A percentile compares a stretch with the other conserved stretches of the same genome.
Conservation (phyloP, 2,113 vertebrate species). For the Thryonomys swinderianus region DNA sequence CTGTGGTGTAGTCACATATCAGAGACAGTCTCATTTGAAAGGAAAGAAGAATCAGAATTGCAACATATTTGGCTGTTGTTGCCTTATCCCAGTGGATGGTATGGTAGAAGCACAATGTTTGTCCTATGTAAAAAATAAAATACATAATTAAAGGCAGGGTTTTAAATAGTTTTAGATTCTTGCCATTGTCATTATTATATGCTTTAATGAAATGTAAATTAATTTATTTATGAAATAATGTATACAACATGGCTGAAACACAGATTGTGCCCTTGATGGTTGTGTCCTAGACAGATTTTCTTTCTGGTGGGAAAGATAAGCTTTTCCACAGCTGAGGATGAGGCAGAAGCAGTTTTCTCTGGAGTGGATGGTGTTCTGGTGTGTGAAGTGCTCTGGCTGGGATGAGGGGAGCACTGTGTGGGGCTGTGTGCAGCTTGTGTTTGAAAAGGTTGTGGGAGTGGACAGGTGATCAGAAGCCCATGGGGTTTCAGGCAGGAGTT, state of each 20-base stretch:
- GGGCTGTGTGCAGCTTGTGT: constrained; percentile 20
- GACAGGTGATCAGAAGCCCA: constrained; percentile 60
- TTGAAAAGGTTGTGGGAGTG: constrained; percentile 57
- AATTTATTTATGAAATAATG: constrained; percentile 32
- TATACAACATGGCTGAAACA: not conserved
- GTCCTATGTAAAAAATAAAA: constrained; percentile 16
- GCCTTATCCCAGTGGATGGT: not conserved
- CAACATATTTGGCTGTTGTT: not conserved
- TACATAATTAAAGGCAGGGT: not conserved
- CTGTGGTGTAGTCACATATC: not conserved
- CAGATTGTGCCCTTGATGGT: not conserved
- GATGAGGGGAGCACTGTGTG: constrained; percentile 12
- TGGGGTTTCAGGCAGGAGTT: constrained; percentile 71
- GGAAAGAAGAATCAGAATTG: not conserved
- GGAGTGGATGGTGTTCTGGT: not conserved
- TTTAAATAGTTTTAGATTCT: constrained; percentile 37
- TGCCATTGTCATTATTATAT: constrained; percentile 12
- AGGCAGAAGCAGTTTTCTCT: not conserved
- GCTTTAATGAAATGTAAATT: constrained; percentile 37
- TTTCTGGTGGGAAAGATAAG: not conserved
- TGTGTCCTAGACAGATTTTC: constrained; percentile 12
- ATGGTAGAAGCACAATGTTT: not conserved
- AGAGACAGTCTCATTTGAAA: not conserved
- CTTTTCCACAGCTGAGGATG: not conserved
- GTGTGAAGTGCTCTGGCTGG: constrained; percentile 1